phyloP scores from a whole-genome alignment of 30 jellyfish, hydroid and myxozoan genomes.

The Chrysaora quinquecirrha region DNA sequence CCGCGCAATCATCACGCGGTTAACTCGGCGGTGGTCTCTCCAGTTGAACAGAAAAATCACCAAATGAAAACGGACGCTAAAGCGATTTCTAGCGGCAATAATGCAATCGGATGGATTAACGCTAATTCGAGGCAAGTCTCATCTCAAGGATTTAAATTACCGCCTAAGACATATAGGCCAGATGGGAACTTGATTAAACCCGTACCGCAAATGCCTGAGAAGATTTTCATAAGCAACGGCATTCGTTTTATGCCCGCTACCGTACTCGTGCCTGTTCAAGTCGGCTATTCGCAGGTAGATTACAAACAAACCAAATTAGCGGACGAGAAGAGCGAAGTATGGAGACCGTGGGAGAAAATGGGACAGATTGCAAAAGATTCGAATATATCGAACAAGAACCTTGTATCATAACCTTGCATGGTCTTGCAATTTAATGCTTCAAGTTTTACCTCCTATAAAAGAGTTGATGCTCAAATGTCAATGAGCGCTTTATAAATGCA shows the following conservation, averaged over 20 bases:
- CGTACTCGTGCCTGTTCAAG: conserved; percentile 76
- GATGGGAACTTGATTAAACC: conserved; percentile 53
- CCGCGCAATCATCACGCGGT: not conserved
- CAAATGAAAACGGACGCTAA: conserved; percentile 4
- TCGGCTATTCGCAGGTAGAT: conserved; percentile 49
- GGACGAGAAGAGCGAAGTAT: conserved; percentile 51
- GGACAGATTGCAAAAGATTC: not conserved
- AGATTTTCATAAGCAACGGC: conserved; percentile 48
- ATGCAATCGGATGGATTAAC: conserved; percentile 1
- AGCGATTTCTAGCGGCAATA: not conserved
- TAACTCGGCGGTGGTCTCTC: not conserved
- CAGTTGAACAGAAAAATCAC: not conserved
- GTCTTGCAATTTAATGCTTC: too few species aligned
- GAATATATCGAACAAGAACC: not conserved
- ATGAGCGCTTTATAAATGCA: too few species aligned
- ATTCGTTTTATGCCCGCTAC: conserved; percentile 75
- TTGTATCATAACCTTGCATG: not conserved
- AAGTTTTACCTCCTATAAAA: too few species aligned
- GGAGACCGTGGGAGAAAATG: conserved; percentile 74
- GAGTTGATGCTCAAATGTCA: too few species aligned
- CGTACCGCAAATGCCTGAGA: conserved; percentile 64
- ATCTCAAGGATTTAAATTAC: conserved; percentile 22
- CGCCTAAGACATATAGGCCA: conserved; percentile 19
- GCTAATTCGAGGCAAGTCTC: not conserved
- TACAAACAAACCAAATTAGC: conserved; percentile 8